A percentile compares a stretch with the other conserved stretches of the same genome.
phyloP scores from a whole-genome alignment of 92 coral and sea anemone genomes.

The Montipora capitata region DNA sequence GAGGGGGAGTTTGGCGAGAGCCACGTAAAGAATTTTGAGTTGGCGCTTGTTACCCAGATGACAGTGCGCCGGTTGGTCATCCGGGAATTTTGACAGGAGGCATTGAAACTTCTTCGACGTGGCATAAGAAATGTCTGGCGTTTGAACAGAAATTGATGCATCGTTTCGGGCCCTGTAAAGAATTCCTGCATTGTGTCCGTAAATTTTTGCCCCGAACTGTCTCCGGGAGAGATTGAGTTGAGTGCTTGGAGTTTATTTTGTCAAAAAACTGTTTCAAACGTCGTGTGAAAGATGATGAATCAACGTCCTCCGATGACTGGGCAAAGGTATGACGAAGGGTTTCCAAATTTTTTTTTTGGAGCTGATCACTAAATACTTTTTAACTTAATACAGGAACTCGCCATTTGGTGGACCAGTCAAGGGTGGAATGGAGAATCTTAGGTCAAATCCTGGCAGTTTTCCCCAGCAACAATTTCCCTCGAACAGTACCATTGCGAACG shows the following conservation, averaged over 20 bases:
- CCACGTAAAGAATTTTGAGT: slow-evolving; percentile 73
- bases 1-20: neutral
- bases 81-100: slow-evolving; percentile 64
- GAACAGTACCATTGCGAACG: slow-evolving; percentile 75
- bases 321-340: slow-evolving; percentile 78
- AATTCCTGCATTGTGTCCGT: neutral
- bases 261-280: slow-evolving; percentile 15
- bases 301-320: slow-evolving; percentile 86
- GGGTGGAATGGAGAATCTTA: slow-evolving; percentile 63
- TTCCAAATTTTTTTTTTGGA: slow-evolving; percentile 28
- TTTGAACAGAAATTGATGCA: slow-evolving; percentile 6
- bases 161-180: slow-evolving; percentile 31
- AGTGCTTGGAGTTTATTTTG: slow-evolving; percentile 27
- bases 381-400: slow-evolving; percentile 44
- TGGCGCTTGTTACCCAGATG: slow-evolving; percentile 75
- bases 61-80: slow-evolving; percentile 80
- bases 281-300: slow-evolving; percentile 77
- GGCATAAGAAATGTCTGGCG: slow-evolving; percentile 70
- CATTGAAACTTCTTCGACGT: slow-evolving; percentile 65
- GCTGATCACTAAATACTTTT: slow-evolving; percentile 16
- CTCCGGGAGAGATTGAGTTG: slow-evolving; percentile 50
- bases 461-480: slow-evolving; percentile 72
- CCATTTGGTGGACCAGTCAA: slow-evolving; percentile 77
- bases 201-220: slow-evolving; percentile 24
- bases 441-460: slow-evolving; percentile 73